These are phyloP conservation scores for Tupiocoris notatus DNA, from an alignment of 2,888 invertebrate species.

Conservation along the genomic window DNA sequence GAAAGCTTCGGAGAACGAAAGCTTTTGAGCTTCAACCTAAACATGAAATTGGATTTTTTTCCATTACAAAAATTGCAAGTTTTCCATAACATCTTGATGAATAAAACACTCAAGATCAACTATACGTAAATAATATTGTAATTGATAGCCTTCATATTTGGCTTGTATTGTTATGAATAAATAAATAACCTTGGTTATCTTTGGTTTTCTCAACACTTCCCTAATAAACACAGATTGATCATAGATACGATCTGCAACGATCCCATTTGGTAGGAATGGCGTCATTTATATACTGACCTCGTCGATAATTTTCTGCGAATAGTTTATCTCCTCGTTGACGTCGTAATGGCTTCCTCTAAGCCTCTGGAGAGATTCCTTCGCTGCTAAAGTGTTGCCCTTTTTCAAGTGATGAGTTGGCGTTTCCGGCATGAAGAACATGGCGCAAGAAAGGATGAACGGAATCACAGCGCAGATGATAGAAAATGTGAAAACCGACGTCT, in stretches of 20 bases:
- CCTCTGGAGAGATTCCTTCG: constrained; percentile 66
- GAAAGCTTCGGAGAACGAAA: constrained; percentile 61
- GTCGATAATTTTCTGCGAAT: constrained; percentile 59
- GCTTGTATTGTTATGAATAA: no score
- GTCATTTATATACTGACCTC: constrained; percentile 48
- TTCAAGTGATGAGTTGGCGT: constrained; percentile 71
- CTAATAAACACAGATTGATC: no score
- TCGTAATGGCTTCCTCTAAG: constrained; percentile 73
- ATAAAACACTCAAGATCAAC: no score
- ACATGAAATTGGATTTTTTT: no score
- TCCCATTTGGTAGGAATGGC: no score
- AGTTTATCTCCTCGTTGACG: constrained; percentile 64
- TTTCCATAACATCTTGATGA: no score
- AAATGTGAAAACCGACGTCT: constrained; percentile 59
- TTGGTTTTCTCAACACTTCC: no score
- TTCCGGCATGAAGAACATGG: constrained; percentile 85
- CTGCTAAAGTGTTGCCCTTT: constrained; percentile 60
- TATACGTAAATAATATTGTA: no score
- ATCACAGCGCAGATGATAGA: constrained; percentile 66
- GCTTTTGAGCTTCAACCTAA: constrained; percentile 54
- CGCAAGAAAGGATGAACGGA: constrained; percentile 66
- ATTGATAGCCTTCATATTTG: no score
- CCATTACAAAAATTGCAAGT: no score
- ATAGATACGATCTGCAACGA: no score
- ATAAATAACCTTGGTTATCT: no score